phyloP scores from a whole-genome alignment of 2,888 invertebrate species.

The Galerucella calmariensis region DNA sequence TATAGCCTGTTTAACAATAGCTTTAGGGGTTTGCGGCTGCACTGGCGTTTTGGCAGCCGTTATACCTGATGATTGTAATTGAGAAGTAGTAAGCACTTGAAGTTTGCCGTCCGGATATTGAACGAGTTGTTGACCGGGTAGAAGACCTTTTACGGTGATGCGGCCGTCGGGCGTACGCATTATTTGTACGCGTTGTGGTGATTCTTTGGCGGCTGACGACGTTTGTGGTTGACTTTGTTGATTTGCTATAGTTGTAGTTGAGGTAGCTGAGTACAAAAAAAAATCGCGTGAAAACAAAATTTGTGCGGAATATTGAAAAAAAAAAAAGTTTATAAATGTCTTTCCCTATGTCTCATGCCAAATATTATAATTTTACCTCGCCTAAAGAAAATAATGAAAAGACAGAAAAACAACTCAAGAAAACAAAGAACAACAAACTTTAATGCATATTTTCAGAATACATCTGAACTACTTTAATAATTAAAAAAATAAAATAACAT shows the following conservation, averaged over 20 bases:
- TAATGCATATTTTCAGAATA: too few species aligned
- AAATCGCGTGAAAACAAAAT: constrained; percentile 23
- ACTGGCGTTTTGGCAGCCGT: constrained; percentile 61
- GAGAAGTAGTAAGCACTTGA: constrained; percentile 81
- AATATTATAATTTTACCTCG: too few species aligned
- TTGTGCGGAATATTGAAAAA: constrained; percentile 7
- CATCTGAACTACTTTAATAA: too few species aligned
- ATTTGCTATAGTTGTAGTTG: constrained; percentile 29
- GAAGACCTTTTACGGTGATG: constrained; percentile 88
- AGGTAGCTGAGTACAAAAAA: constrained; percentile 40
- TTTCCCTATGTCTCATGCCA: too few species aligned
- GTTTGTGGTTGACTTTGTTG: constrained; percentile 37
- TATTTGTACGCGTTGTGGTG: constrained; percentile 87
- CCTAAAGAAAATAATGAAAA: too few species aligned
- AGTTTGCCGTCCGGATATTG: constrained; percentile 94
- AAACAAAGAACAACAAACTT: too few species aligned
- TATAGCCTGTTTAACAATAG: constrained; percentile 54
- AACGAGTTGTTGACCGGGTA: constrained; percentile 92
- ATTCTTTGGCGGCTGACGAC: constrained; percentile 53
- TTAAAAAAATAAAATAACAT: too few species aligned
- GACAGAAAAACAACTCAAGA: too few species aligned
- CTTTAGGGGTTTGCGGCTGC: constrained; percentile 55
- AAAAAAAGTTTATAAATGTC: constrained; percentile 4
- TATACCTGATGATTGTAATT: constrained; percentile 65
- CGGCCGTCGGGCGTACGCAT: constrained; percentile 91